These are phyloP conservation scores for Dexiosoma caninum DNA, from an alignment of 2,888 invertebrate genomes.

Conservation along the genomic window DNA sequence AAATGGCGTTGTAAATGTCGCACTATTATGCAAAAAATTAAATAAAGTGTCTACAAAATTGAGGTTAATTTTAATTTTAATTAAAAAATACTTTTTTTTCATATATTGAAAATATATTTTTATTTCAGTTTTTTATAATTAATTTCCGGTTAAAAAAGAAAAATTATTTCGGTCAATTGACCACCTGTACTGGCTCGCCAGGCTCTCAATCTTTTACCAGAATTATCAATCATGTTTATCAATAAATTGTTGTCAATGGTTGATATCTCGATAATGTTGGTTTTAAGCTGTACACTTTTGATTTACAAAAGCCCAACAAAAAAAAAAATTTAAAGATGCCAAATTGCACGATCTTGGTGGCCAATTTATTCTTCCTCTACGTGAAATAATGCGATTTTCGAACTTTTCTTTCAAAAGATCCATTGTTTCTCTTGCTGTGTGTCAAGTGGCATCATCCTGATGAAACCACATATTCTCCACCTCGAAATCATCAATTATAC, in stretches of 20 bases:
- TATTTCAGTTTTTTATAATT: too few species aligned
- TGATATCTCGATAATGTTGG: background rate
- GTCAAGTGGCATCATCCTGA: background rate
- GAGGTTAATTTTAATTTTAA: too few species aligned
- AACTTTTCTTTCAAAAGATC: background rate
- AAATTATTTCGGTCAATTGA: background rate
- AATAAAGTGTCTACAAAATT: too few species aligned
- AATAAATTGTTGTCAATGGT: background rate
- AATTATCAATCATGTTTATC: background rate
- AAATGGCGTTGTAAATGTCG: too few species aligned
- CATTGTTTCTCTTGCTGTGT: background rate
- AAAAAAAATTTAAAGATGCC: background rate
- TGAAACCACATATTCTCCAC: background rate
- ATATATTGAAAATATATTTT: background rate
- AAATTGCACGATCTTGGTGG: background rate
- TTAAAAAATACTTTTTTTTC: too few species aligned
- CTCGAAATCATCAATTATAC: background rate
- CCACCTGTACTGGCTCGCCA: background rate
- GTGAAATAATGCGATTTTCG: background rate
- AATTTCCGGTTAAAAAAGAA: conserved; percentile 3
- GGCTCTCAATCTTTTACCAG: background rate
- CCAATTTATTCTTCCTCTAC: background rate
- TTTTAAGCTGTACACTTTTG: background rate
- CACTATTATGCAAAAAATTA: too few species aligned
- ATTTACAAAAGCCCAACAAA: too few species aligned